Evolutionary conservation across 2,797 vertebrate genomes (phyloP).

Genomic region (Myiotriccus ornatus): DNA sequence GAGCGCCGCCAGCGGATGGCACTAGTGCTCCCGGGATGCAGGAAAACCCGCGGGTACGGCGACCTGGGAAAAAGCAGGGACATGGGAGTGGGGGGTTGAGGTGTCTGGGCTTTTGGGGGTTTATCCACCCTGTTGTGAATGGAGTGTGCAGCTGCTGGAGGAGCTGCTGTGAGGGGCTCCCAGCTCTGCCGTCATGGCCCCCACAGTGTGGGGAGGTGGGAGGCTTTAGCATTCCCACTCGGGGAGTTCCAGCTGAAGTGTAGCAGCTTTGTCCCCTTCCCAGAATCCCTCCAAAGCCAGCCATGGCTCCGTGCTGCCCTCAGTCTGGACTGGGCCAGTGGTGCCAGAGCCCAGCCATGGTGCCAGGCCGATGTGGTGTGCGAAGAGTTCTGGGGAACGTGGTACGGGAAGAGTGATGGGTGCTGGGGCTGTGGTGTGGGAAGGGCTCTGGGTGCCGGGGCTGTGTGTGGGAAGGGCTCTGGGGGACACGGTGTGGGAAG

Average conservation of each 20-base stretch:
- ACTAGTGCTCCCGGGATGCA: not conserved
- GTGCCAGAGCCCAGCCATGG: not conserved
- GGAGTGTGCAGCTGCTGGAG: not conserved
- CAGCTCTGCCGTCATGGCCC: accelerated
- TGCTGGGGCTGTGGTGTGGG: not conserved
- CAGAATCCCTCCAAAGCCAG: not conserved
- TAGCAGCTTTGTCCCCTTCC: not conserved
- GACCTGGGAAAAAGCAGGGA: not conserved
- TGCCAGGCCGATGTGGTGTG: accelerated
- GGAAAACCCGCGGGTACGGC: accelerated
- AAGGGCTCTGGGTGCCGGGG: not conserved
- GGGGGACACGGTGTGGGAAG: not conserved
- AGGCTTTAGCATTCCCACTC: accelerated
- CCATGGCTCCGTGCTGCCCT: accelerated
- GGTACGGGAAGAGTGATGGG: not conserved
- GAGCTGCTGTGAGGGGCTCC: accelerated
- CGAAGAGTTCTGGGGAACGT: not conserved
- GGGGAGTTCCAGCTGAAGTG: not conserved
- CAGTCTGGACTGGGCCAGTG: not conserved
- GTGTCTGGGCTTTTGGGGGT: not conserved
- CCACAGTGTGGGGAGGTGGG: accelerated
- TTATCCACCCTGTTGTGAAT: accelerated
- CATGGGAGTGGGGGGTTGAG: not conserved
- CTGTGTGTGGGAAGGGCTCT: not conserved
- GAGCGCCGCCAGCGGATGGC: slow-evolving; percentile 10